phyloP scores from a whole-genome alignment of 2,113 vertebrate species.

The Gulo gulo region DNA sequence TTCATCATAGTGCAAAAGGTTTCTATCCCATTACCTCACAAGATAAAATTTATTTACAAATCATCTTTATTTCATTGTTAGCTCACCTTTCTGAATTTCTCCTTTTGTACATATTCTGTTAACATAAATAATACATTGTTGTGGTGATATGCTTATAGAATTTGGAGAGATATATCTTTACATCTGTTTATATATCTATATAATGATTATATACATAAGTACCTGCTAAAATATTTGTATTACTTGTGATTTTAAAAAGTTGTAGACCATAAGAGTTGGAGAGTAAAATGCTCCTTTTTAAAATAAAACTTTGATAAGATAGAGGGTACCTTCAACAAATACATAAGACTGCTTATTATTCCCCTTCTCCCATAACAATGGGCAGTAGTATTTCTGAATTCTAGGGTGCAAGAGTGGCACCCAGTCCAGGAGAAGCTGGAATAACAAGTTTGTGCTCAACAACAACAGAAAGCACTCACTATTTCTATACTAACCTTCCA shows the following conservation, averaged over 20 bases:
- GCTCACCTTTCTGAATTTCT: background rate
- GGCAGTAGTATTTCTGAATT: background rate
- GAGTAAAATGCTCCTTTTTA: background rate
- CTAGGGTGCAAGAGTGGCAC: background rate
- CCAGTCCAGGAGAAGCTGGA: background rate
- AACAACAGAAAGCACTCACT: background rate
- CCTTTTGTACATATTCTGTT: background rate
- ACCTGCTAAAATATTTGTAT: background rate
- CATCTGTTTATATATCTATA: background rate
- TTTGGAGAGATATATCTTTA: background rate
- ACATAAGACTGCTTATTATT: background rate
- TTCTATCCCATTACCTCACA: background rate
- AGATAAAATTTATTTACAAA: constrained; percentile 7
- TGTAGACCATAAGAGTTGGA: background rate
- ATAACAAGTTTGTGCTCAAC: background rate
- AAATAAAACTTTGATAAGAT: background rate
- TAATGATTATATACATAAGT: background rate
- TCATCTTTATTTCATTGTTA: background rate
- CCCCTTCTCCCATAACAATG: background rate
- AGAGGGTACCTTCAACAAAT: background rate
- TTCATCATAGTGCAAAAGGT: background rate
- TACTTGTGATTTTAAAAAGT: background rate
- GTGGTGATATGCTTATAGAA: background rate
- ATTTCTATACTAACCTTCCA: background rate
- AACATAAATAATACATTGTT: background rate